Percentiles rank a stretch among this genome's conserved stretches.
Evolutionary conservation across 2,797 vertebrate genomes (phyloP).

Genomic region (Poeciliopsis presidionis): DNA sequence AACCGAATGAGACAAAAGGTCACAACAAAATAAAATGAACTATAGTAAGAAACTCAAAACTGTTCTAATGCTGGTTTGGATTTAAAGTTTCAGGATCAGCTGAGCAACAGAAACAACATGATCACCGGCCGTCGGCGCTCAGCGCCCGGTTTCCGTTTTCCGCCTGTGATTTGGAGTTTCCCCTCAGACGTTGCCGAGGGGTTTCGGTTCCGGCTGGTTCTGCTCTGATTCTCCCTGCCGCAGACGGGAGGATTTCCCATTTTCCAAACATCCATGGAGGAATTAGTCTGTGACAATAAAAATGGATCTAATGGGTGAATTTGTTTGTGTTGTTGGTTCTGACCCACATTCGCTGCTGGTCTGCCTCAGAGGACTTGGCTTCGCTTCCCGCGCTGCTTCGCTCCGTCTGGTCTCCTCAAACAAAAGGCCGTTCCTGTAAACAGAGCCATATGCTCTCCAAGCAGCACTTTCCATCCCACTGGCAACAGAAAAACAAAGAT

Average conservation of each 20-base stretch:
- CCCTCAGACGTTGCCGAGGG: no score
- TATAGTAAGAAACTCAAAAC: no score
- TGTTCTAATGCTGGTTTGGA: no score
- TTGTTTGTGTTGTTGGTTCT: conserved; percentile 24
- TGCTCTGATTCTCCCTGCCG: no score
- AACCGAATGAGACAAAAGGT: no score
- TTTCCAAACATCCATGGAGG: conserved; percentile 42
- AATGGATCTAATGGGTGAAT: background rate
- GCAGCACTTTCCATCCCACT: background rate
- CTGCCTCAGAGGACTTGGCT: conserved; percentile 68
- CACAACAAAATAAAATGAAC: no score
- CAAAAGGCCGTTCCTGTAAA: conserved; percentile 55
- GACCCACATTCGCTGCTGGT: conserved; percentile 64
- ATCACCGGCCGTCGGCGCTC: no score
- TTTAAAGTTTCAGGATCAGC: no score
- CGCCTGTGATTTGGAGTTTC: no score
- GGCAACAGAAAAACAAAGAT: background rate
- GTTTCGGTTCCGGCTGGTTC: no score
- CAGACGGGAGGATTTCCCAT: conserved; percentile 29
- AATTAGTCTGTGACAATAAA: conserved; percentile 50
- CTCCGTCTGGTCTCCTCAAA: conserved; percentile 69
- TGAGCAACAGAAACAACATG: no score
- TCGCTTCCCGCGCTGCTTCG: conserved; percentile 56
- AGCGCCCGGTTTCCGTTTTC: no score
- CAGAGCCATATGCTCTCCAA: conserved; percentile 63